phyloP scores from a whole-genome alignment of 2,797 vertebrate genomes.

The Ceryle rudis region DNA sequence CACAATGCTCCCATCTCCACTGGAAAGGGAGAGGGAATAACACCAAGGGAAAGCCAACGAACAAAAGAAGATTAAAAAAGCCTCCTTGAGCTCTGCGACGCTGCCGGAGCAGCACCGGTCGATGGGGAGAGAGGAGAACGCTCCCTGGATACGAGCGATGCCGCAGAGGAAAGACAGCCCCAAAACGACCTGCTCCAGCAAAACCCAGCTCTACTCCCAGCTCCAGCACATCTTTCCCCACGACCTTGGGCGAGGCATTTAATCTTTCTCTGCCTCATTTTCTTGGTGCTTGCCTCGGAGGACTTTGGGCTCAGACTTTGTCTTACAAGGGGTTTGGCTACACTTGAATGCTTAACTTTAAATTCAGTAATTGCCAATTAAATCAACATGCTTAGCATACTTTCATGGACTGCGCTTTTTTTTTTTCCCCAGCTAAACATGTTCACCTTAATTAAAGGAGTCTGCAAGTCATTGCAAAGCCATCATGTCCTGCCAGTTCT shows the following conservation, averaged over 20 bases:
- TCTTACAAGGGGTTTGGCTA: not conserved
- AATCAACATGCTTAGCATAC: constrained; percentile 58
- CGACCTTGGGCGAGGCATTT: not conserved
- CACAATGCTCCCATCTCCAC: fast-evolving
- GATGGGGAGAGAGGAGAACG: not conserved
- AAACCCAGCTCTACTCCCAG: not conserved
- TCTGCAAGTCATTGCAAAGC: constrained; percentile 43
- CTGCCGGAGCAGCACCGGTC: not conserved
- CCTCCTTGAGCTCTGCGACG: fast-evolving
- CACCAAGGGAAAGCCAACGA: not conserved
- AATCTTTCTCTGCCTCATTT: not conserved
- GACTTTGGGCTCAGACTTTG: not conserved
- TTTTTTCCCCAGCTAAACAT: not conserved
- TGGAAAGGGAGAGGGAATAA: not conserved
- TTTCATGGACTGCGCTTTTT: not conserved
- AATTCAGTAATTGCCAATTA: constrained; percentile 60
- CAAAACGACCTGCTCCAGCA: not conserved
- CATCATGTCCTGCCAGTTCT: constrained; percentile 42
- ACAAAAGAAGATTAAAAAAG: not conserved
- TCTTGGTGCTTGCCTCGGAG: not conserved
- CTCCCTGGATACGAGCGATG: fast-evolving
- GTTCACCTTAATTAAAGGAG: constrained; percentile 64
- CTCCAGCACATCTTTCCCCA: not conserved
- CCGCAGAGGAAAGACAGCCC: not conserved
- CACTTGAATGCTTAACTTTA: constrained; percentile 19